Base-by-base conservation (phyloP, 2,888 invertebrate species). In the Hypolimnas misippus region DNA sequence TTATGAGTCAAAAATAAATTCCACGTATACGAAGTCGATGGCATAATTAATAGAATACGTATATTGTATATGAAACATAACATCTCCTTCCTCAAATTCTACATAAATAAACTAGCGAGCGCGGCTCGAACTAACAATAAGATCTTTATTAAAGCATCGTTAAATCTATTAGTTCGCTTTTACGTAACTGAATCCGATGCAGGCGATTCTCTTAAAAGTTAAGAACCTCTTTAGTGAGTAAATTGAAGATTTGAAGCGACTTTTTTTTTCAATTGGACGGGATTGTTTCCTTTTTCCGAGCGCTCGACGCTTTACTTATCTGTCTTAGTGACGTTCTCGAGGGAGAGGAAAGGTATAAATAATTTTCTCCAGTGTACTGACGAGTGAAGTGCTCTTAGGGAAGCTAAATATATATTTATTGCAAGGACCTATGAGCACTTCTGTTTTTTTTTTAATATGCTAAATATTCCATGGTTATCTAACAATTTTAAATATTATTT, bases 221-320 rank as follows among this genome's bases (percentile, higher is more conserved):
- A 69, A 71, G 67, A 49, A 72, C 68, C 69, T 73, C 68, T 67
- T 71, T 67, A 66, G 69, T 70, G 70, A 66, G 67, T 68, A 73
- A 70, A 72, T 73, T 67, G 69, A 68, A 73, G 63, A 70, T 73
- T 70, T 66, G 63, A 68, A 72, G 66, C 62, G 70, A 64, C 63
- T 63, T 72, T 46, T 72, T 21, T 44, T 74, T 70, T 71, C 64
- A 72, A 73, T 70, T 65, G 63, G 63, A 66, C 60, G 62, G 63
- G 70, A 71, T 71, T 70, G 68, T 73, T 70, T 75, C 62, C 68
- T 68, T 67, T 68, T 68, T 70, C 57, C 55, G 55, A 51, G 57
- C 53, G 54, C 35, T 61, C 66, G 54, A 53, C 57, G 54, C 60
- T 62, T 65, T 60, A 65, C 64, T 68, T 67, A 66, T 62, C 63